Evolutionary conservation across 2,113 vertebrate species (phyloP), one percentile per base, ranked within the genome.

Genomic region (Eulacestoma nigropectus): DNA sequence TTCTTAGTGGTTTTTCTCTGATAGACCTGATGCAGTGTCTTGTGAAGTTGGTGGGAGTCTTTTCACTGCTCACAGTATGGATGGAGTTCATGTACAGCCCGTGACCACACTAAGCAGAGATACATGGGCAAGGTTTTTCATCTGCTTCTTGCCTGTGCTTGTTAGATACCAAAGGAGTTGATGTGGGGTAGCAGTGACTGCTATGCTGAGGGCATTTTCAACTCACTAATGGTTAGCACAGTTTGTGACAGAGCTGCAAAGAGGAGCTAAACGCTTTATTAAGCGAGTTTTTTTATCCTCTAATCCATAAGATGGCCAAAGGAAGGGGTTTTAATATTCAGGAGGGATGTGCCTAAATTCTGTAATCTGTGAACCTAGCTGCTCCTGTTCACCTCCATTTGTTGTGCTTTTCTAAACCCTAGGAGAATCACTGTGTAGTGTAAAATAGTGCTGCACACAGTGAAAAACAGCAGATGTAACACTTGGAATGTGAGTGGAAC

Each of bases 301-400:
- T 96, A 88, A 88, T 80, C 85, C 72, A 13, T 44, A 33, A 13
- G 6, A 78, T 90, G 85, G 72, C 92, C 90, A 93, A 37, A 65
- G 68, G 79, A 92, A 85, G 56, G 41, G 39, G 18, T 77, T 87
- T 96, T 94, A 95, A 90, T 92, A 96, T 96, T 93, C 96, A 90
- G 88, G 55, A 72, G 75, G 90, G 68, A 46, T 88, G 59, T 67
- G 47, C 68, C 56, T 83, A 29, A 76, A 74, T 74, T 73, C 73
- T 90, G 82, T 91, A 74, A 81, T 69, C 78, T 87, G 41, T 80
- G 83, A 86, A 96, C 90, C 87, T 57, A 35, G 79, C 85, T 87
- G 19, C 82, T 94, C 72, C 60, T 84, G 79, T 91, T 94, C 92
- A 84, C 92, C 93, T 93, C 87, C 91, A 60, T 88, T 93, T 96